A percentile compares a stretch with the other conserved stretches of the same genome.
Conservation (phyloP, 2,797 vertebrate species). For the Acrossocheilus fasciatus region DNA sequence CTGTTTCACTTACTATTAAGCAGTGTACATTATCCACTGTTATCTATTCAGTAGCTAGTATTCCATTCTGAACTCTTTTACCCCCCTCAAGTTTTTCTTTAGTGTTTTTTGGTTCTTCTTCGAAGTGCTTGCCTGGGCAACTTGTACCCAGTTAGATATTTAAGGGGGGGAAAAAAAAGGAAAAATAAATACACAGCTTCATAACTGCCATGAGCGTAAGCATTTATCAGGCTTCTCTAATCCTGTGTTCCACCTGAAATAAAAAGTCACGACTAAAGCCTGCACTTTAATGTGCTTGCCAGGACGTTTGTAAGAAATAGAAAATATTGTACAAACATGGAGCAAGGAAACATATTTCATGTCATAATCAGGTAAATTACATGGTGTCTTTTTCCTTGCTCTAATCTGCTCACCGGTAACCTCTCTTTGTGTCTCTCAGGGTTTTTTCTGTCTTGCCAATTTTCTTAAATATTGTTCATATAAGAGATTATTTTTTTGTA, state of each 20-base stretch:
- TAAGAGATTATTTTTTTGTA: neutral
- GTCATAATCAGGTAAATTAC: slow-evolving; percentile 72
- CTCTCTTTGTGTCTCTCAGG: neutral
- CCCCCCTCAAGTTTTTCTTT: slow-evolving; percentile 57
- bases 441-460: neutral
- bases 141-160: slow-evolving; percentile 67
- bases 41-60: slow-evolving; percentile 35
- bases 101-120: slow-evolving; percentile 45
- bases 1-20: neutral
- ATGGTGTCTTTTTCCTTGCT: slow-evolving; percentile 2
- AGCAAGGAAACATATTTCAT: slow-evolving; percentile 69
- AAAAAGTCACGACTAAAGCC: slow-evolving; percentile 66
- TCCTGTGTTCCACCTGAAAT: slow-evolving; percentile 72
- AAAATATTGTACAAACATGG: slow-evolving; percentile 74
- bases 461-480: neutral
- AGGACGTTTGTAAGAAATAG: slow-evolving; percentile 75
- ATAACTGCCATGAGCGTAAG: slow-evolving; percentile 78
- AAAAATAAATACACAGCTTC: slow-evolving; percentile 71
- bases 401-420: neutral
- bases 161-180: slow-evolving; percentile 59
- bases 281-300: slow-evolving; percentile 64
- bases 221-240: slow-evolving; percentile 82
- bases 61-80: slow-evolving; percentile 47
- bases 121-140: slow-evolving; percentile 54
- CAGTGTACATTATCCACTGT: too few relatives aligned